Evolutionary conservation across 2,888 invertebrate species (phyloP).

Genomic region (Anoplius nigerrimus): DNA sequence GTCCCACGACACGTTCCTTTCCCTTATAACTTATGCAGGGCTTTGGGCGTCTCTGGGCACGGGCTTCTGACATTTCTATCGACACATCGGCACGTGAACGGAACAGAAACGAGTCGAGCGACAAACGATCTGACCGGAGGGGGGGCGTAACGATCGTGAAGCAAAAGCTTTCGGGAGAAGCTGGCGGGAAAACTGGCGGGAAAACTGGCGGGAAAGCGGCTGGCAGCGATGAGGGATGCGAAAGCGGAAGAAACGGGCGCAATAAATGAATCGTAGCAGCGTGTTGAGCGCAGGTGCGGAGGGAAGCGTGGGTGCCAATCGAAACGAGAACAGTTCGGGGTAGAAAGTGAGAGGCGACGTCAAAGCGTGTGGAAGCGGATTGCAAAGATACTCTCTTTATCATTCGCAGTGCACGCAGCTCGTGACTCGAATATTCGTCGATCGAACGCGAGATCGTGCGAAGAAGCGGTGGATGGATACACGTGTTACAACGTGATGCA

Average conservation of each 20-base stretch:
- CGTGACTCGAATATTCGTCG: constrained; percentile 6
- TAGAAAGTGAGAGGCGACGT: constrained; percentile 36
- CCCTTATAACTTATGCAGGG: constrained; percentile 44
- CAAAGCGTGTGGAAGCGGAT: constrained; percentile 33
- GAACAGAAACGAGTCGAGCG: background rate
- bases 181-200: constrained; percentile 8
- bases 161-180: constrained; percentile 19
- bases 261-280: constrained; percentile 30
- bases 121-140: constrained; percentile 1
- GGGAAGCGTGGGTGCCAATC: background rate
- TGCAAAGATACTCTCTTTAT: background rate
- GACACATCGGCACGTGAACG: constrained; percentile 1
- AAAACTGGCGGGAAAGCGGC: constrained; percentile 13
- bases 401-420: constrained; percentile 2
- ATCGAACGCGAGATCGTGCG: background rate
- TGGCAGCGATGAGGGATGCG: constrained; percentile 21
- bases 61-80: constrained; percentile 46
- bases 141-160: constrained; percentile 25
- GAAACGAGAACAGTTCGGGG: constrained; percentile 10
- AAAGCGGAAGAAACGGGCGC: constrained; percentile 27
- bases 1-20: constrained; percentile 7
- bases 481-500: too few species aligned
- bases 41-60: constrained; percentile 62
- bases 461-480: constrained; percentile 7
- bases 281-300: constrained; percentile 26